A percentile compares a stretch with the other conserved stretches of the same genome.
phyloP scores from a whole-genome alignment of 2,797 vertebrate genomes.

The Mionectes olivaceus region DNA sequence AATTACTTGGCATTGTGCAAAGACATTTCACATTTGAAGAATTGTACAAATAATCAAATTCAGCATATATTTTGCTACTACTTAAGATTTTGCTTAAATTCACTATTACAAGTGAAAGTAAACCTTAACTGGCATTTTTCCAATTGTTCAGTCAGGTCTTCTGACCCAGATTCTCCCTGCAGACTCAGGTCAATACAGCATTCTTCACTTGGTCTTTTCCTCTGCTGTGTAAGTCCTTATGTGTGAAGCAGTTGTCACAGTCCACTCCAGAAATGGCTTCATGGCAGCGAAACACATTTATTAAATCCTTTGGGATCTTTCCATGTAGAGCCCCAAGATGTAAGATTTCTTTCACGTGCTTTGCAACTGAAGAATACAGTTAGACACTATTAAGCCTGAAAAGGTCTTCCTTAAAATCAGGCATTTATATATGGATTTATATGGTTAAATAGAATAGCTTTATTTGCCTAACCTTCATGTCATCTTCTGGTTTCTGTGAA shows the following conservation, averaged over 20 bases:
- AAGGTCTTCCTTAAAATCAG: not conserved
- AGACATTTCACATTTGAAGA: not conserved
- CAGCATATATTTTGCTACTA: not conserved
- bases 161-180: conserved; percentile 18
- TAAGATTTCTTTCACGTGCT: not conserved
- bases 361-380: not conserved
- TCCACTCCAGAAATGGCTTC: not conserved
- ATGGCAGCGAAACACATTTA: not conserved
- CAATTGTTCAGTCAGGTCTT: not conserved
- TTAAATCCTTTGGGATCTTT: not conserved
- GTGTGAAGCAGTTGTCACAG: not conserved
- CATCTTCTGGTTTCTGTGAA: not conserved
- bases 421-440: not conserved
- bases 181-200: not conserved
- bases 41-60: not conserved
- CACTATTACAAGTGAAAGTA: not conserved
- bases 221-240: not conserved
- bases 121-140: not conserved
- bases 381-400: not conserved
- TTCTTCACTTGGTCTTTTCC: not conserved
- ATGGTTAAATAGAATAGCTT: not conserved
- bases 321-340: not conserved
- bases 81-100: not conserved
- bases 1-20: not conserved
- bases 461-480: not conserved